Evolutionary conservation across 92 coral and sea anemone species (phyloP).

Genomic region (Paragorgia papillata): DNA sequence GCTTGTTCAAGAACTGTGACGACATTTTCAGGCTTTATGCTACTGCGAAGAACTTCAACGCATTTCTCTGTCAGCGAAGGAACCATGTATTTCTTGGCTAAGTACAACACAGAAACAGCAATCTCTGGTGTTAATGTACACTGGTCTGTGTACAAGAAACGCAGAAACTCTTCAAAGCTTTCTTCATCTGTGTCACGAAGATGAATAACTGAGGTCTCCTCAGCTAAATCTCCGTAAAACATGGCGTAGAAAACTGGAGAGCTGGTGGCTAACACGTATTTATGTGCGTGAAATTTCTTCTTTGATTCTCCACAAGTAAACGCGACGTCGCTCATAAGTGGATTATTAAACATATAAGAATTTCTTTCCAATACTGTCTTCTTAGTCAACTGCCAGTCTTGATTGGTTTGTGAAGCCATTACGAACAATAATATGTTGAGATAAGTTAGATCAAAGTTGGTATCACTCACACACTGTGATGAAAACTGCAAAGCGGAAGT

Average conservation of each 20-base stretch:
- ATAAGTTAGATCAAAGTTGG: too few species aligned
- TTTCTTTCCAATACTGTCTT: conserved; percentile 52
- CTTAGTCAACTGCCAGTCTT: conserved; percentile 54
- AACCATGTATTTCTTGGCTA: conserved; percentile 73
- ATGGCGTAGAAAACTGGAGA: conserved; percentile 72
- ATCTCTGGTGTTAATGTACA: conserved; percentile 60
- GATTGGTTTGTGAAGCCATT: conserved; percentile 67
- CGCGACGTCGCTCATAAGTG: conserved; percentile 26
- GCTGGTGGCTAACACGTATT: conserved; percentile 68
- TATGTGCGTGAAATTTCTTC: conserved; percentile 58
- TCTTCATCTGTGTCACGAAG: conserved; percentile 67
- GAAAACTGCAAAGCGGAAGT: too few species aligned
- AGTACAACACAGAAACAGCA: conserved; percentile 65
- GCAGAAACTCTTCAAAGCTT: conserved; percentile 68
- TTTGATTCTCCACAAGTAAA: conserved; percentile 16
- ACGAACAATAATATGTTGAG: too few species aligned
- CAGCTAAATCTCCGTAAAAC: conserved; percentile 74
- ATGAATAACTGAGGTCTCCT: conserved; percentile 49
- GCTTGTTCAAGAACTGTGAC: conserved; percentile 65
- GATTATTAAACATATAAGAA: conserved; percentile 35
- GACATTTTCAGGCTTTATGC: conserved; percentile 68
- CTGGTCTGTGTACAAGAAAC: conserved; percentile 65
- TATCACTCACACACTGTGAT: too few species aligned
- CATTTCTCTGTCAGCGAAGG: conserved; percentile 68
- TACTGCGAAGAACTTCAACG: conserved; percentile 57